These are phyloP conservation scores for Biston betularia DNA, from an alignment of 2,888 invertebrate genomes.

Conservation along the genomic window DNA sequence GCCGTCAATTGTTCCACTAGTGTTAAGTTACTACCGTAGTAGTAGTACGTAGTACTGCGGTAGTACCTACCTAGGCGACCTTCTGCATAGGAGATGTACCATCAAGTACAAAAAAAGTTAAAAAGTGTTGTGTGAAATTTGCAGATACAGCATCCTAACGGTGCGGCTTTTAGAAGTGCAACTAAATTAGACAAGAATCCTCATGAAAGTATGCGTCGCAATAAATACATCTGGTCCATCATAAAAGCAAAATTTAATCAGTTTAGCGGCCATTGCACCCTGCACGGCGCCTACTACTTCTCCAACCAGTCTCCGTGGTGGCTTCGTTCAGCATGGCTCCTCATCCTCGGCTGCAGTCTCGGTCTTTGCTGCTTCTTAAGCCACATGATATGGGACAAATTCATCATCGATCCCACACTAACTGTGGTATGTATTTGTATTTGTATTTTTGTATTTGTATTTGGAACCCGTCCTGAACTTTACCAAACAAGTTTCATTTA, in stretches of 20 bases:
- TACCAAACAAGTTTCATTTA: too few species aligned
- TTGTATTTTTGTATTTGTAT: not conserved
- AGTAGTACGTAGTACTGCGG: too few species aligned
- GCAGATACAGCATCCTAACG: too few species aligned
- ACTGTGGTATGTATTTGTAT: conserved; percentile 66
- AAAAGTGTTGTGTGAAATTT: too few species aligned
- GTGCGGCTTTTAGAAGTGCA: not conserved
- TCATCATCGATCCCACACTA: conserved; percentile 69
- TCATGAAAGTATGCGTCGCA: not conserved
- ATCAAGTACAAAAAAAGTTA: too few species aligned
- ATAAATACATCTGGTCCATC: conserved; percentile 33
- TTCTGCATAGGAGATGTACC: too few species aligned
- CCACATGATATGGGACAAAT: conserved; percentile 75
- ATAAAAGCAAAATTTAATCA: conserved; percentile 50
- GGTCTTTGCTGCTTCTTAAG: conserved; percentile 66
- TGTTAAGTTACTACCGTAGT: too few species aligned
- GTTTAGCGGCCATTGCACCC: conserved; percentile 65
- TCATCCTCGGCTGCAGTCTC: conserved; percentile 58
- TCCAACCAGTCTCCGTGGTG: conserved; percentile 49
- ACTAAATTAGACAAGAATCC: not conserved
- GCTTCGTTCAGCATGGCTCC: conserved; percentile 58
- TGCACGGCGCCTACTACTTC: conserved; percentile 73
- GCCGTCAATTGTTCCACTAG: too few species aligned
- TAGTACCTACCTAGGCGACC: too few species aligned
- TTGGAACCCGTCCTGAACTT: too few species aligned